These are phyloP conservation scores for Drosophila murphyi DNA, from an alignment of 1,140 invertebrate genomes.

Conservation along the genomic window DNA sequence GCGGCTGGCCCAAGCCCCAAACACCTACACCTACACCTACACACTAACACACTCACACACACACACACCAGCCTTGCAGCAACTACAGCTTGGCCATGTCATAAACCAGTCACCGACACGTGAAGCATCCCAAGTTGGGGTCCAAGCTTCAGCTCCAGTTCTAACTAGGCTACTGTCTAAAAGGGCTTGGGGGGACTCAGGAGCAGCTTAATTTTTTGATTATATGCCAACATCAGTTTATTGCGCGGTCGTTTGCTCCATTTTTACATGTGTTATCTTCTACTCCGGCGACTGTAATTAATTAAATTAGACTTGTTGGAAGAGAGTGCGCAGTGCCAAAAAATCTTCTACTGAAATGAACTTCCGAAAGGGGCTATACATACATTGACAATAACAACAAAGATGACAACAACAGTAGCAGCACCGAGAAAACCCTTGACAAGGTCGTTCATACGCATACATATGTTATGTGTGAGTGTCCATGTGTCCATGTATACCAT, in stretches of 20 bases:
- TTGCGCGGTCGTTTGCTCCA: conserved; percentile 48
- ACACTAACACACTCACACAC: no score
- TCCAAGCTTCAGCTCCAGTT: neutral
- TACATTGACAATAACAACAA: conserved; percentile 15
- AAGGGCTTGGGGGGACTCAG: no score
- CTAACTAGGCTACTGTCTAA: neutral
- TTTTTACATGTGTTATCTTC: conserved; percentile 64
- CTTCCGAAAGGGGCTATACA: conserved; percentile 25
- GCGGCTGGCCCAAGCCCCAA: conserved; percentile 26
- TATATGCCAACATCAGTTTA: conserved; percentile 75
- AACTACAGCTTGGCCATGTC: conserved; percentile 20
- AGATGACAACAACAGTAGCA: conserved; percentile 21
- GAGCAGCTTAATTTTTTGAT: conserved; percentile 50
- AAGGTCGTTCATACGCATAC: conserved; percentile 26
- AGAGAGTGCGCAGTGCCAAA: neutral
- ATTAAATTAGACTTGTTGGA: conserved; percentile 67
- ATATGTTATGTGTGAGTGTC: conserved; percentile 11
- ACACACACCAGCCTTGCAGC: neutral
- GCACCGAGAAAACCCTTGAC: conserved; percentile 33
- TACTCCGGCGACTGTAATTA: conserved; percentile 73
- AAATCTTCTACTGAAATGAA: conserved; percentile 59
- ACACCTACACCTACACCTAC: no score
- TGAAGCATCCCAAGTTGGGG: conserved; percentile 20
- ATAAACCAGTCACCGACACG: conserved; percentile 41
- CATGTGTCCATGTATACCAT: neutral